Percentiles rank a stretch among this genome's conserved stretches.
Evolutionary conservation across 2,113 vertebrate species (phyloP).

Genomic region (Equus przewalskii): DNA sequence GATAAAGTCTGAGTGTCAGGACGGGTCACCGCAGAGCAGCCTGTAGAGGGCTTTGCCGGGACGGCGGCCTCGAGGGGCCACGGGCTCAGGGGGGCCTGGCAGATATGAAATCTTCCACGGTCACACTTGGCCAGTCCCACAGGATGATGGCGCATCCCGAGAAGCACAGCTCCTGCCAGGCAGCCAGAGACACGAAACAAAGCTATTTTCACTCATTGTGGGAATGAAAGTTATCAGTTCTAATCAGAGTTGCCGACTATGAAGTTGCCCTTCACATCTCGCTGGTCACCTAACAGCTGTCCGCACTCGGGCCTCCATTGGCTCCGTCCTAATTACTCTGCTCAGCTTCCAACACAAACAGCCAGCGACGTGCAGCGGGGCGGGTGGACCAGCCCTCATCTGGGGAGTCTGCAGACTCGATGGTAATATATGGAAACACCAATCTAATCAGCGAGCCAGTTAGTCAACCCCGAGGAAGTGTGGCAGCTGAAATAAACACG

Average conservation of each 20-base stretch:
- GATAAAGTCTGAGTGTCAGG: rapidly evolving
- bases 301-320: conserved; percentile 80
- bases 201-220: conserved; percentile 49
- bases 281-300: conserved; percentile 87
- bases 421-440: not conserved
- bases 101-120: rapidly evolving
- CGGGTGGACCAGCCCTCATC: not conserved
- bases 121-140: not conserved
- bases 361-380: conserved; percentile 52
- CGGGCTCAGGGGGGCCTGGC: not conserved
- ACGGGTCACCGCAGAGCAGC: rapidly evolving
- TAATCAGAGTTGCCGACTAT: conserved; percentile 85
- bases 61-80: rapidly evolving
- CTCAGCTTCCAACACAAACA: conserved; percentile 75
- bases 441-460: not conserved
- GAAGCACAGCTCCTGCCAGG: not conserved
- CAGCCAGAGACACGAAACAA: not conserved
- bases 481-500: not conserved
- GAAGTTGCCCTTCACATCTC: conserved; percentile 91
- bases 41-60: rapidly evolving
- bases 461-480: not conserved
- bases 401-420: not conserved
- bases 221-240: conserved; percentile 68
- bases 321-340: conserved; percentile 84
- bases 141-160: not conserved